Base-by-base conservation (phyloP, 2,888 invertebrate genomes). In the Scaptomyza cyrtandrae region DNA sequence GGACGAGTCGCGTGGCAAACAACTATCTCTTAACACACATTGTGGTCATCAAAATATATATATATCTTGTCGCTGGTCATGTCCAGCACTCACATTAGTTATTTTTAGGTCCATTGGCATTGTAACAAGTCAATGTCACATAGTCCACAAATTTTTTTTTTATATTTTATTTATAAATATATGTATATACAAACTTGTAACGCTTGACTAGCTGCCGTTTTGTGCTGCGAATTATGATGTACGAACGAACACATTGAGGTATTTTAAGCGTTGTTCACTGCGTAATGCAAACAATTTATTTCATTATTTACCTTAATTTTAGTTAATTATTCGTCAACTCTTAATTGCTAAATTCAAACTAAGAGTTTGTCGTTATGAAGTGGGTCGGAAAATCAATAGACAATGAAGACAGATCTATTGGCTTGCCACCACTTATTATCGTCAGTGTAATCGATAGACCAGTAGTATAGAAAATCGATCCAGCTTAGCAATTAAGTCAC, bases 71-170 rank as follows among this genome's bases (percentile, higher is more conserved):
- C 31, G 14, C 48, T 53, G 27, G 27, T 27, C 43, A 48, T 72
- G 68, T 68, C 63, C 78, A 78, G 74, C 57, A 52, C 52, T 39
- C 33, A 43, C 5, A 44, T 24, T 57, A 54, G 44, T 86, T 83
- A 83, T 86, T 76, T 75, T 65, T 88, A 83, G 76, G 66, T 66
- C 31, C 64, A 52, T 37, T 74, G 76, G 74, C 86, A 83, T 74
- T 83, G 83, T 86, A 86, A 88, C 63, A 56, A 60, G 62, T 84
- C 83, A 84, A 86, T 88, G 83, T 77, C 83, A 71, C 63, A 64
- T 43, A 70, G 60, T 64, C 73, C 63, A 58, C 43, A 50, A 61
- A 66, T 63, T 14, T 62, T 67, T 35, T 73, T 35, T 79, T 86
- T 76, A 67, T 63, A 35, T 71, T 62, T 88, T 82, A 88, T 82